Conservation (phyloP, 2,113 vertebrate species). For the Meleagris gallopavo region DNA sequence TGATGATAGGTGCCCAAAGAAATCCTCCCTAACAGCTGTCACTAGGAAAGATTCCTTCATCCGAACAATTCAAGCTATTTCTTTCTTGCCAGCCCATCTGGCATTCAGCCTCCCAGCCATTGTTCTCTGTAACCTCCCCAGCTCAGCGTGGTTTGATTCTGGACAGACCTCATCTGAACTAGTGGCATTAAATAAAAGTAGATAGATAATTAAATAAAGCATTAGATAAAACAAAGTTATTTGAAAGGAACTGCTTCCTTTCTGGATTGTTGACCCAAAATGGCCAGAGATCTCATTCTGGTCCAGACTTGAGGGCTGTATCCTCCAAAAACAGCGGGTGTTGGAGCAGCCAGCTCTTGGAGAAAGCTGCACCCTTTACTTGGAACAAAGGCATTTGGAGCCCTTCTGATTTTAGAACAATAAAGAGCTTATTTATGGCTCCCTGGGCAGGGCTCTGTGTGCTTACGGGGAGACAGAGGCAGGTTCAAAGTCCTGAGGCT, state of each 20-base stretch:
- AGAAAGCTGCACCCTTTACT: neutral
- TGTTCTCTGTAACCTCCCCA: neutral
- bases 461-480: neutral
- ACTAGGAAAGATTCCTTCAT: neutral
- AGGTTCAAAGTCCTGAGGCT: neutral
- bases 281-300: neutral
- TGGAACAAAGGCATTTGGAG: neutral
- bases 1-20: neutral
- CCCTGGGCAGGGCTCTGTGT: neutral
- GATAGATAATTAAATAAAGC: neutral
- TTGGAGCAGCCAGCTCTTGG: neutral
- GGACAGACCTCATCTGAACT: neutral
- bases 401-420: neutral
- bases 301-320: neutral
- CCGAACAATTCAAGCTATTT: neutral
- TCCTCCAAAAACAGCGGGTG: neutral
- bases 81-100: neutral
- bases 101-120: neutral
- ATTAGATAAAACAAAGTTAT: neutral
- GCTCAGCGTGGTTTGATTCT: rapidly evolving
- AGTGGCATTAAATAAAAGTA: neutral
- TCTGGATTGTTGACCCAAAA: neutral
- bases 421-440: neutral
- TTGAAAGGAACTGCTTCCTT: neutral
- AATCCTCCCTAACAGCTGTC: neutral